Evolutionary conservation across 2,113 vertebrate genomes (phyloP).

Genomic region (Tautogolabrus adspersus): DNA sequence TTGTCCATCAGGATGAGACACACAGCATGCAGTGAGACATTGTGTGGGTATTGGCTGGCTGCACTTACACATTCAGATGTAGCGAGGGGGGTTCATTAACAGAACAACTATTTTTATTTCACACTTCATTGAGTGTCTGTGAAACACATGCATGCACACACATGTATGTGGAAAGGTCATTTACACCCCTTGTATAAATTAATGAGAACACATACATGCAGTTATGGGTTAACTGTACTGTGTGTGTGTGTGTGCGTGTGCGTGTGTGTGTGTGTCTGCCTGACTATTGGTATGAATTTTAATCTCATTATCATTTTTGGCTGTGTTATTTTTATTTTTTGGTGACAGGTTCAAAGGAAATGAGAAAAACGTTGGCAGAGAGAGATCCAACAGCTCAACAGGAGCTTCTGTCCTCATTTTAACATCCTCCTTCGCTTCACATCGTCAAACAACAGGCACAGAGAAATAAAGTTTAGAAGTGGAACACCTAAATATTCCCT

Average conservation of each 20-base stretch:
- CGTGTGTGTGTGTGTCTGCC: neutral
- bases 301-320: slow-evolving; percentile 18
- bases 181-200: neutral
- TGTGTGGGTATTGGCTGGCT: too few species aligned
- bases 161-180: neutral
- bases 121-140: slow-evolving; percentile 11
- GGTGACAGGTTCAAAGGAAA: neutral
- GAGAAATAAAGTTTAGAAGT: neutral
- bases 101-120: slow-evolving; percentile 26
- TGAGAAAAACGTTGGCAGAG: neutral
- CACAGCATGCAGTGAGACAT: too few species aligned
- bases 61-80: neutral
- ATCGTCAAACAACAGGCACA: neutral
- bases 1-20: too few species aligned
- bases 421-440: neutral
- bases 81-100: slow-evolving; percentile 35
- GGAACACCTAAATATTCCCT: neutral
- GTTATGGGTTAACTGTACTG: neutral
- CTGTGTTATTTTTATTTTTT: neutral
- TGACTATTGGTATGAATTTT: neutral
- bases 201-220: neutral
- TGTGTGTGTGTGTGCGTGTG: neutral
- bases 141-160: neutral
- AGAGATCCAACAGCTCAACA: slow-evolving; percentile 2
- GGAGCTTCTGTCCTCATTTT: slow-evolving; percentile 18